Percentiles rank a stretch among this genome's conserved stretches.
These are phyloP conservation scores for Diplosoma virens DNA, from an alignment of 23 tunicate genomes.

Conservation along the genomic window DNA sequence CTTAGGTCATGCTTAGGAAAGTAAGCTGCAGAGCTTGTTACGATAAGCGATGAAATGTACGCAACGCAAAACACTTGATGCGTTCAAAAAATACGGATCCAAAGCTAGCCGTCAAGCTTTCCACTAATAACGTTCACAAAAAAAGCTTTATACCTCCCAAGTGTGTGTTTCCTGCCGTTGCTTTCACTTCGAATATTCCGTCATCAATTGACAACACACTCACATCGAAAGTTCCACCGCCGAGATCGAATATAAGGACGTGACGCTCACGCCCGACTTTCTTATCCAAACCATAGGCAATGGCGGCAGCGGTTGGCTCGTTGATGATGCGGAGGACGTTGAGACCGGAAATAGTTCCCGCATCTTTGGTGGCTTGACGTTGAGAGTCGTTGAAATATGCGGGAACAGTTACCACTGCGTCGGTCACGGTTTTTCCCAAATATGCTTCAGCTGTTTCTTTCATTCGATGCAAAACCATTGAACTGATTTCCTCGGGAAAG, in stretches of 20 bases:
- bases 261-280: slow-evolving; percentile 77
- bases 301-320: slow-evolving; percentile 91
- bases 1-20: too few relatives aligned
- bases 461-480: slow-evolving; percentile 73
- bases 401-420: slow-evolving; percentile 77
- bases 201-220: slow-evolving; percentile 74
- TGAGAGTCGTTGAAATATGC: slow-evolving; percentile 88
- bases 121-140: too few relatives aligned
- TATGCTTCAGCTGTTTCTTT: slow-evolving; percentile 76
- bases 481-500: slow-evolving; percentile 86
- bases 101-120: too few relatives aligned
- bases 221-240: slow-evolving; percentile 92
- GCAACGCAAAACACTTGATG: too few relatives aligned
- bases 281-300: slow-evolving; percentile 83
- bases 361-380: slow-evolving; percentile 88
- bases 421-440: slow-evolving; percentile 60
- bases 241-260: slow-evolving; percentile 86
- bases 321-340: slow-evolving; percentile 83
- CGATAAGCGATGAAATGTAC: too few relatives aligned
- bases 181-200: slow-evolving; percentile 87
- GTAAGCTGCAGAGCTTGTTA: too few relatives aligned
- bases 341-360: slow-evolving; percentile 80
- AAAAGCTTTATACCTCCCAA: slow-evolving; percentile 89
- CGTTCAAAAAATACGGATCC: too few relatives aligned
- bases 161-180: slow-evolving; percentile 92